phyloP scores from a whole-genome alignment of 2,113 vertebrate species.

The Dromiciops gliroides region DNA sequence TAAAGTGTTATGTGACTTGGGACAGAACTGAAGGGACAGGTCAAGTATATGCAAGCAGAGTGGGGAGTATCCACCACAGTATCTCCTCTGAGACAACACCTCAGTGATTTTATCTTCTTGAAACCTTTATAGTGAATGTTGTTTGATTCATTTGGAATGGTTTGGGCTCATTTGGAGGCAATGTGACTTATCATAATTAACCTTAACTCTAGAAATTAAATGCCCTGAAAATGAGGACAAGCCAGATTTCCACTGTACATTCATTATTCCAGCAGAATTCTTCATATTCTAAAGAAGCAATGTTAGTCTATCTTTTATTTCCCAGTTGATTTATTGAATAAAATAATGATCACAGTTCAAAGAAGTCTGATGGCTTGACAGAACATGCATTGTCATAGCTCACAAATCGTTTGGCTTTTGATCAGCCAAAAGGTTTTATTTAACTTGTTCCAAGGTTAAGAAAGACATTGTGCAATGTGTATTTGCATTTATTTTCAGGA shows the following conservation, averaged over 20 bases:
- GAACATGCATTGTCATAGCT: slow-evolving; percentile 63
- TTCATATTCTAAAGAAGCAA: neutral
- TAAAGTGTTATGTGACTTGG: neutral
- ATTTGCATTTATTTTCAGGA: slow-evolving; percentile 80
- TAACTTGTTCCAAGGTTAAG: slow-evolving; percentile 79
- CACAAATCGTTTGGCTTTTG: slow-evolving; percentile 66
- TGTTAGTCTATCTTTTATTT: slow-evolving; percentile 34
- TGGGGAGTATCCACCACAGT: neutral
- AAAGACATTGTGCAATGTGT: slow-evolving; percentile 64
- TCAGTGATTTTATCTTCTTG: neutral
- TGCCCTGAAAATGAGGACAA: slow-evolving; percentile 37
- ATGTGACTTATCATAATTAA: neutral
- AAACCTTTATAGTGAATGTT: slow-evolving; percentile 10
- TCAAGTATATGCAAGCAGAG: neutral
- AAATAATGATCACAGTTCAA: slow-evolving; percentile 64
- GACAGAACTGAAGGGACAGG: neutral
- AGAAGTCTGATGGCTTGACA: slow-evolving; percentile 66
- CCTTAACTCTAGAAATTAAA: slow-evolving; percentile 36
- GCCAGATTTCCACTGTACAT: neutral
- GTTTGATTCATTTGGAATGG: slow-evolving; percentile 1
- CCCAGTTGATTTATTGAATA: slow-evolving; percentile 71
- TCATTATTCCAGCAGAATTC: slow-evolving; percentile 34
- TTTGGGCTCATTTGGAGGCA: neutral
- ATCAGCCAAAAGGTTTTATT: slow-evolving; percentile 66
- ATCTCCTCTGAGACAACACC: neutral